phyloP scores from a whole-genome alignment of 37 sponge, comb jelly and placozoan genomes.

The Oscarella lobularis region DNA sequence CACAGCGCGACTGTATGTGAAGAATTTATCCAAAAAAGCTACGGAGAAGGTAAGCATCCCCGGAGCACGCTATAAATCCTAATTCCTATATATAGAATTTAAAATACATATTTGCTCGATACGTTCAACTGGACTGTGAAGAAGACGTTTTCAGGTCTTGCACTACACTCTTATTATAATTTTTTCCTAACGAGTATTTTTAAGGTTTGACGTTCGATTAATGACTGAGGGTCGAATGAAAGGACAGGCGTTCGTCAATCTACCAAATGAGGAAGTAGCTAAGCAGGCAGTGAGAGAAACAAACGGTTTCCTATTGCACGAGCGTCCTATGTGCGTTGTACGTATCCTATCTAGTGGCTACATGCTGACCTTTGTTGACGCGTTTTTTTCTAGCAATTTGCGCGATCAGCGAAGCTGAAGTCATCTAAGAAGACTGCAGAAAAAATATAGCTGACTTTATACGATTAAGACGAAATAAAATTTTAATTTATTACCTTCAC shows the following conservation, averaged over 20 bases:
- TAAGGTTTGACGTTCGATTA: conserved; percentile 52
- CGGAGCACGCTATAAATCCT: neutral
- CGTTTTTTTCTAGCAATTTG: too few relatives aligned
- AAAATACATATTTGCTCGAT: conserved; percentile 54
- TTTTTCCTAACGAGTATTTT: too few relatives aligned
- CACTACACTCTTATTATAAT: conserved; percentile 10
- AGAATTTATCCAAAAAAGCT: conserved; percentile 70
- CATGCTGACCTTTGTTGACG: too few relatives aligned
- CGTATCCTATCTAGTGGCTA: conserved; percentile 21
- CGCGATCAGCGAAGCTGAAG: too few relatives aligned
- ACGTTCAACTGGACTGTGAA: conserved; percentile 33
- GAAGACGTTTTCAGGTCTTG: conserved; percentile 30
- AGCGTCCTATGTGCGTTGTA: conserved; percentile 83
- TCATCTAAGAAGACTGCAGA: too few relatives aligned
- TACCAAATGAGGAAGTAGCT: conserved; percentile 68
- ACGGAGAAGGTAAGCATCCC: conserved; percentile 24
- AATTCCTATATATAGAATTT: conserved; percentile 33
- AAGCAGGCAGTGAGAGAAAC: conserved; percentile 53
- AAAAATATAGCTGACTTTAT: too few relatives aligned
- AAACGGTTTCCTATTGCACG: conserved; percentile 73
- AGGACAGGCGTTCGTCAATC: conserved; percentile 89
- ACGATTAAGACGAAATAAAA: too few relatives aligned
- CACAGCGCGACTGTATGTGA: conserved; percentile 74
- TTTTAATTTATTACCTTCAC: too few relatives aligned
- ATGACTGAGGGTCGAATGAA: conserved; percentile 89